phyloP scores from a whole-genome alignment of 2,113 vertebrate species.

The Leucoraja erinaceus region DNA sequence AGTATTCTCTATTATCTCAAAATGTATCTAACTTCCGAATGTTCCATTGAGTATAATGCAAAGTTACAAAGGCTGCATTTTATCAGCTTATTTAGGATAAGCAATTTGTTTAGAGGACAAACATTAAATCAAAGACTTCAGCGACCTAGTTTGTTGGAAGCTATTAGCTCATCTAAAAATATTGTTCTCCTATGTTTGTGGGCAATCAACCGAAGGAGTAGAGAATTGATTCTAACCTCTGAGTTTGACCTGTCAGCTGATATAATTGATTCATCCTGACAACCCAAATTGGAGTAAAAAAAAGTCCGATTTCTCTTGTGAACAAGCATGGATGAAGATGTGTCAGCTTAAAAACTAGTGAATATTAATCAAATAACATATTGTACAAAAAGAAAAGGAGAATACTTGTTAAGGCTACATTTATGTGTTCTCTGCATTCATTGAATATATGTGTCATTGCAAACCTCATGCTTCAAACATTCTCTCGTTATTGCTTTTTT shows the following conservation, averaged over 20 bases:
- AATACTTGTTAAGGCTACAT: not conserved
- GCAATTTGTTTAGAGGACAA: not conserved
- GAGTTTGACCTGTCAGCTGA: not conserved
- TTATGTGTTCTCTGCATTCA: not conserved
- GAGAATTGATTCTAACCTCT: not conserved
- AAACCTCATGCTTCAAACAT: not conserved
- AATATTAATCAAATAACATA: not conserved
- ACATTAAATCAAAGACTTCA: not conserved
- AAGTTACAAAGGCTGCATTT: not conserved
- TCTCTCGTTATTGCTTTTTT: not conserved
- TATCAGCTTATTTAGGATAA: not conserved
- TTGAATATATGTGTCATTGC: not conserved
- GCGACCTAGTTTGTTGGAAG: not conserved
- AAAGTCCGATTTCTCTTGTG: not conserved
- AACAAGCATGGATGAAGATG: not conserved
- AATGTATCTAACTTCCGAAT: not conserved
- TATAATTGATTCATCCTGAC: not conserved
- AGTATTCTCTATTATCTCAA: not conserved
- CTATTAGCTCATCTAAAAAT: not conserved
- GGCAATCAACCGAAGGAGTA: not conserved
- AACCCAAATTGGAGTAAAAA: not conserved
- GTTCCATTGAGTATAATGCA: not conserved
- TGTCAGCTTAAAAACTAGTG: not conserved
- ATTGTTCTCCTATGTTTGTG: not conserved
- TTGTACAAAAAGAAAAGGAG: not conserved